Evolutionary conservation across 2,797 vertebrate genomes (phyloP).

Genomic region (Anableps anableps): DNA sequence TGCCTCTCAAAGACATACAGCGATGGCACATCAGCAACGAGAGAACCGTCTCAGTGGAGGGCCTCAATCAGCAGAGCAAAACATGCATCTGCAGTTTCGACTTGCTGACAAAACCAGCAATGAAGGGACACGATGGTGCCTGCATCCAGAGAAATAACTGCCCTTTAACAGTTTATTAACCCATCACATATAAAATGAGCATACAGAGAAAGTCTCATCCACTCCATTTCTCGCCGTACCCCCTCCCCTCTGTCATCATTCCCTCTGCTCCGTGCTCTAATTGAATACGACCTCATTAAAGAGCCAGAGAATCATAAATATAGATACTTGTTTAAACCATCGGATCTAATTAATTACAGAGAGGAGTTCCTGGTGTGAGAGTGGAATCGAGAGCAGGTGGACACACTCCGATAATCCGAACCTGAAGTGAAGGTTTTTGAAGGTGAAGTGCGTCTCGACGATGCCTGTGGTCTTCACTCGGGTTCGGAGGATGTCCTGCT

Average conservation of each 20-base stretch:
- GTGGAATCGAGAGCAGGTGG: constrained; percentile 1
- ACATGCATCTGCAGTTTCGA: not conserved
- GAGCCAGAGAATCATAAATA: constrained; percentile 45
- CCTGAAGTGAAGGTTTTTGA: constrained; percentile 99
- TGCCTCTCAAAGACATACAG: constrained; percentile 33
- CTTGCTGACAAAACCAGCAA: not conserved
- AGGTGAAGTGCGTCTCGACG: constrained; percentile 99
- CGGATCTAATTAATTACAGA: constrained; percentile 54
- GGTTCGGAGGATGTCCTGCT: constrained; percentile 98
- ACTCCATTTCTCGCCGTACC: not conserved
- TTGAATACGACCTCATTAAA: constrained; percentile 60
- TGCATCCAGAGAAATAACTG: constrained; percentile 28
- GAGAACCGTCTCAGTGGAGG: constrained; percentile 11
- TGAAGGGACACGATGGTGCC: not conserved
- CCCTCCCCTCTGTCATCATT: constrained; percentile 24
- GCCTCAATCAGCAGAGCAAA: constrained; percentile 31
- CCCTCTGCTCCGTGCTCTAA: constrained; percentile 56
- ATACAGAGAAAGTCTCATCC: constrained; percentile 18
- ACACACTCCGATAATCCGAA: constrained; percentile 43
- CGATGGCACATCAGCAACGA: constrained; percentile 17
- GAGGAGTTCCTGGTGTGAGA: constrained; percentile 8
- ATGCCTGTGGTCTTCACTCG: constrained; percentile 99
- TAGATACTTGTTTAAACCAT: constrained; percentile 45
- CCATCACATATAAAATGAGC: too few relatives aligned
- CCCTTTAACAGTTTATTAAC: constrained; percentile 18